These are phyloP conservation scores for Yponomeuta cagnagella DNA, from an alignment of 2,888 invertebrate genomes.

Conservation along the genomic window DNA sequence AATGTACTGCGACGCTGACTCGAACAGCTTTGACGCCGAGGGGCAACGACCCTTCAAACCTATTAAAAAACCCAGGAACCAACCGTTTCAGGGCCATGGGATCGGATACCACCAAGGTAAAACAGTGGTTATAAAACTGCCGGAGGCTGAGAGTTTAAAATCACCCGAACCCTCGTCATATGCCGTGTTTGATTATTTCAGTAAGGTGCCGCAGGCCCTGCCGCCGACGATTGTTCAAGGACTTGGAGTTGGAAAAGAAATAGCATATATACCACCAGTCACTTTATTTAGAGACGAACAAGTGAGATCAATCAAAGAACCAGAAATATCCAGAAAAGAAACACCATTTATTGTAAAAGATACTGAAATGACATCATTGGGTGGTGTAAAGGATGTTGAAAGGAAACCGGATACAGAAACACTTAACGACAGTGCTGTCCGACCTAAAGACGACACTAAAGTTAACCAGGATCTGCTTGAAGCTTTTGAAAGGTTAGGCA, in stretches of 20 bases:
- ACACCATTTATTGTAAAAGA: neutral
- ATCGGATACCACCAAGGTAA: constrained; percentile 71
- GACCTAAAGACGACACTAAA: neutral
- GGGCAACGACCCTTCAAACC: constrained; percentile 30
- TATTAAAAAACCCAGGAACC: constrained; percentile 41
- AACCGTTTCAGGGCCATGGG: constrained; percentile 64
- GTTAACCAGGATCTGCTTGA: constrained; percentile 25
- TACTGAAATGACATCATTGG: neutral
- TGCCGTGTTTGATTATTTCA: constrained; percentile 64
- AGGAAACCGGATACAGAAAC: neutral
- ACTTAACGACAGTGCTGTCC: neutral
- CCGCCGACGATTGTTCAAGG: constrained; percentile 44
- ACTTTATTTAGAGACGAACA: constrained; percentile 1
- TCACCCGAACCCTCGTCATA: constrained; percentile 46
- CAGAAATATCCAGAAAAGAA: neutral
- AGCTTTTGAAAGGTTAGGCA: constrained; percentile 37
- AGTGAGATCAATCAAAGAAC: neutral
- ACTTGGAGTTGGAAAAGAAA: constrained; percentile 44
- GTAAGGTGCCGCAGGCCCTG: constrained; percentile 58
- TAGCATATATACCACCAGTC: constrained; percentile 30
- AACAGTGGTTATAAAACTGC: constrained; percentile 64
- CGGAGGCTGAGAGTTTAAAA: constrained; percentile 48
- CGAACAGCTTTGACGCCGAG: constrained; percentile 36
- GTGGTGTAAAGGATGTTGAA: neutral
- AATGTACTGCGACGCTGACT: constrained; percentile 73